These are phyloP conservation scores for Nannoperca australis DNA, from an alignment of 2,797 vertebrate genomes.

Conservation along the genomic window DNA sequence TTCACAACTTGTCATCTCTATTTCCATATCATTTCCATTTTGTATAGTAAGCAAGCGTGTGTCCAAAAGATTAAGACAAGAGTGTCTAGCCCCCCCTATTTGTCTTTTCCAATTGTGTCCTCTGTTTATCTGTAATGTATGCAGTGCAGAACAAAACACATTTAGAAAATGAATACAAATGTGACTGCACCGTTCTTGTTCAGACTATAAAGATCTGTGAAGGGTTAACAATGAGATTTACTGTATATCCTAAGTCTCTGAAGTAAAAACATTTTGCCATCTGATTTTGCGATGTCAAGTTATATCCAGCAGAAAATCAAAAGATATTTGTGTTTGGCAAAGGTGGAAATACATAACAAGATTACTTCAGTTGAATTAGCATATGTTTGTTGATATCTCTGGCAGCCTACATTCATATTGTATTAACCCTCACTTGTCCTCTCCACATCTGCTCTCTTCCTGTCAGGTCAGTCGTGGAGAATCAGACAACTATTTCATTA, in stretches of 20 bases:
- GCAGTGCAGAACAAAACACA: neutral
- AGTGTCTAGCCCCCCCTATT: neutral
- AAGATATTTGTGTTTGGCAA: constrained; percentile 40
- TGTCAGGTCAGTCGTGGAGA: neutral
- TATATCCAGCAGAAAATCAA: constrained; percentile 49
- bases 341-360: constrained; percentile 46
- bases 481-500: neutral
- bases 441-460: neutral
- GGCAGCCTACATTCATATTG: constrained; percentile 30
- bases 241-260: constrained; percentile 25
- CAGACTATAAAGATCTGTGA: constrained; percentile 3
- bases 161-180: constrained; percentile 13
- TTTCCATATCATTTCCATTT: constrained; percentile 56
- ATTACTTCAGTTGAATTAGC: constrained; percentile 58
- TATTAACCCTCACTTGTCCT: constrained; percentile 28
- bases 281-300: constrained; percentile 36
- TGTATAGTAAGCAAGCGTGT: constrained; percentile 39
- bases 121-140: constrained; percentile 22
- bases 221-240: constrained; percentile 19
- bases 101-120: constrained; percentile 22
- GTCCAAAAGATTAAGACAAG: constrained; percentile 27
- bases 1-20: constrained; percentile 32
- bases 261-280: constrained; percentile 26
- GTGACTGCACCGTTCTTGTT: neutral
- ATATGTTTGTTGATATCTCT: constrained; percentile 43